A percentile compares a stretch with the other conserved stretches of the same genome.
These are phyloP conservation scores for Aeoliscus strigatus DNA, from an alignment of 2,797 vertebrate genomes.

Conservation along the genomic window DNA sequence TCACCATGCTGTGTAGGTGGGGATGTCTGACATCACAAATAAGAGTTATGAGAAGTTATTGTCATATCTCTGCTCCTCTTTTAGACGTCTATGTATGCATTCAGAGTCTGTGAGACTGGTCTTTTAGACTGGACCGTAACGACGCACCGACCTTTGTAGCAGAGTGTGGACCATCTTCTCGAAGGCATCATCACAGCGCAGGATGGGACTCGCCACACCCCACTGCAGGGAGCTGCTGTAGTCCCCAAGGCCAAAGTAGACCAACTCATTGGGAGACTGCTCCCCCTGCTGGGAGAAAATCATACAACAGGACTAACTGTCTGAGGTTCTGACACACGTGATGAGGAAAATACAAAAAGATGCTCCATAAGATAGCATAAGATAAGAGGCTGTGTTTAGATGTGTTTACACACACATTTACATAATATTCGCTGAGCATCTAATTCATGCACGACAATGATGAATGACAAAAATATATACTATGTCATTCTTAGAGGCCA, in stretches of 20 bases:
- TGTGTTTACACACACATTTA: no score
- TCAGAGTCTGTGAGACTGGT: no score
- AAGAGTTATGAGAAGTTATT: background rate
- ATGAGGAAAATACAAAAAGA: no score
- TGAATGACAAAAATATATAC: slow-evolving; percentile 1
- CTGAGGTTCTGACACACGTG: no score
- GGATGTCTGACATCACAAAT: slow-evolving; percentile 79
- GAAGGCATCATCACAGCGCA: slow-evolving; percentile 94
- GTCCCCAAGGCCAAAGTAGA: slow-evolving; percentile 93
- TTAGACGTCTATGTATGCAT: background rate
- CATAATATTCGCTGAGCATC: no score
- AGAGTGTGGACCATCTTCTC: slow-evolving; percentile 96
- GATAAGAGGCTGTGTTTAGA: no score
- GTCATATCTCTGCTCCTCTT: no score
- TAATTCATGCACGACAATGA: background rate
- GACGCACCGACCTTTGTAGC: slow-evolving; percentile 89
- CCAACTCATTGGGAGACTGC: slow-evolving; percentile 72
- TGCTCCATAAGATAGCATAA: no score
- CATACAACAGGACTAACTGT: background rate
- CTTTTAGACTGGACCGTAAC: no score
- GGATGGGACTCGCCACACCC: slow-evolving; percentile 93
- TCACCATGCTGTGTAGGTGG: slow-evolving; percentile 96
- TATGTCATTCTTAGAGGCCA: background rate
- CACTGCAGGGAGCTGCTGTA: slow-evolving; percentile 94
- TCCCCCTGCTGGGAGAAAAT: slow-evolving; percentile 76